Evolutionary conservation across 2,888 invertebrate species (phyloP), one percentile per base, ranked within the genome.

Genomic region (Linnaemya vulpina): DNA sequence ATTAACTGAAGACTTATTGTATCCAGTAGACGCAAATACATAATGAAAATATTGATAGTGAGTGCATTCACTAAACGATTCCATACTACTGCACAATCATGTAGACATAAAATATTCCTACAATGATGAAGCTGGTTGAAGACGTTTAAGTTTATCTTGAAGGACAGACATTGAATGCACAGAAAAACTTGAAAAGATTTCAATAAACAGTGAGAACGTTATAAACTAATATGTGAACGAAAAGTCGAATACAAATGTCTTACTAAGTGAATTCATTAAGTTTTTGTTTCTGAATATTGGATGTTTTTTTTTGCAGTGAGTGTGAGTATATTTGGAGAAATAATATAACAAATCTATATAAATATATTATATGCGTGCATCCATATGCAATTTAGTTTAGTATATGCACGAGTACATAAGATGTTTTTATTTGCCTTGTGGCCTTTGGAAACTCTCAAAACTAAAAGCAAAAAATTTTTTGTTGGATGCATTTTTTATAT

Each of bases 201-300:
- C 55, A 55, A 15, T 25, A 55, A 55, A 55, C 55, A 25, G 55
- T 25, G 25, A 55, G 55, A 20, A 55, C 25, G n/a, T 2, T 58
- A 46, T 53, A 40, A 71, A 35, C 68, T 67, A 30, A 53, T 65
- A 67, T 77, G 81, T 74, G 81, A 81, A 77, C 62, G 81, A 81
- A 77, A 49, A 87, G 83, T 84, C 85, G 86, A 86, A 87, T 86
- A 87, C 86, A 87, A 87, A 87, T 86, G 86, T 85, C 86, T 83
- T 85, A 82, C 84, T 87, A 86, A 87, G 87, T 87, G 86, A 87
- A 84, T 87, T 87, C 84, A 87, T 87, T 87, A 87, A 87, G 67
- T 84, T 80, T 63, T 55, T 70, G 35, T 63, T 76, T 71, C 35
- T 68, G 71, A 73, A 81, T 81, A 84, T 84, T 70, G 71, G 58